These are phyloP conservation scores for Drosophila emarginata DNA, from an alignment of 2,888 invertebrate species.

Conservation along the genomic window DNA sequence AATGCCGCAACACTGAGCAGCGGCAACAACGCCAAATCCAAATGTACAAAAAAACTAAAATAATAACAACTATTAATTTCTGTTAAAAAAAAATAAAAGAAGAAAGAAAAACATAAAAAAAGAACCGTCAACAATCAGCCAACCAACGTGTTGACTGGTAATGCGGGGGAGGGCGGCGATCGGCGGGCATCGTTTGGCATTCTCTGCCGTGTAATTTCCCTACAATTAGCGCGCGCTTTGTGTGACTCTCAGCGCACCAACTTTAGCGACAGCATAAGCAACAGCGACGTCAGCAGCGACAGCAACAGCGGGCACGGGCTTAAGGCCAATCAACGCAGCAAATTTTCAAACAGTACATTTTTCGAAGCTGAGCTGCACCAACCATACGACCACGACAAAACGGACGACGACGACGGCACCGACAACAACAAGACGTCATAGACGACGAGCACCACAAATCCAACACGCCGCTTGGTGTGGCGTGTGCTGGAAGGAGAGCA, in stretches of 20 bases:
- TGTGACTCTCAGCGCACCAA: conserved; percentile 30
- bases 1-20: conserved; percentile 33
- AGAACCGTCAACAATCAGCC: conserved; percentile 17
- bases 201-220: conserved; percentile 65
- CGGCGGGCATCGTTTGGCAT: conserved; percentile 5
- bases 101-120: conserved; percentile 25
- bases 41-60: conserved; percentile 13
- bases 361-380: conserved; percentile 64
- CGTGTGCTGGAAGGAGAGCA: not conserved
- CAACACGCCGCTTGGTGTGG: conserved; percentile 11
- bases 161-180: not conserved
- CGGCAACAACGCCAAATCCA: conserved; percentile 14
- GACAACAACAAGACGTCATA: conserved; percentile 11
- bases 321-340: conserved; percentile 74
- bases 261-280: not conserved
- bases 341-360: conserved; percentile 74
- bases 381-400: conserved; percentile 24
- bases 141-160: conserved; percentile 6
- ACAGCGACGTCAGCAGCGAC: conserved; percentile 30
- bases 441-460: conserved; percentile 16
- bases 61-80: conserved; percentile 48
- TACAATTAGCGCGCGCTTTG: conserved; percentile 63
- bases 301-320: conserved; percentile 53
- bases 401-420: conserved; percentile 23
- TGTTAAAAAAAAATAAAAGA: conserved; percentile 31